Base-by-base conservation (phyloP, 2,113 vertebrate species). In the Calypte anna region DNA sequence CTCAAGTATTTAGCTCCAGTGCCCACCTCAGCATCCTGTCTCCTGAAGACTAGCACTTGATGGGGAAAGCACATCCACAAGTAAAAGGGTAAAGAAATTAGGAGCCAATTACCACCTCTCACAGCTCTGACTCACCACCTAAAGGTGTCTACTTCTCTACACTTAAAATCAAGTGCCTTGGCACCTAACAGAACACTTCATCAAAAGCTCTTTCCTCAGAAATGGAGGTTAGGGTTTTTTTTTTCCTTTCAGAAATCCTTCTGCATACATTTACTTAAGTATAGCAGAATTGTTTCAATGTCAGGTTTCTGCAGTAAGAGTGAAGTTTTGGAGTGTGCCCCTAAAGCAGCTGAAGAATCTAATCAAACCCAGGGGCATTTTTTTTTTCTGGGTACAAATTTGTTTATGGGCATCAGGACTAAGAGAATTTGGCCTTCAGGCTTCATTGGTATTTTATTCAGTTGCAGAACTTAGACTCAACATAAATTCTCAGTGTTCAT, bases 391-490 rank as follows among this genome's bases (percentile, higher is more conserved):
- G 43, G 50, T 78, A 90, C 4, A 1, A 33, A 85, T 66, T 85
- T 87, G 77, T 87, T 82, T 84, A 82, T 31, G 54, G 38, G 44
- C 44, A 87, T 28, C 50, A 76, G 28, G 62, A 89, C 58, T 63
- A 27, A 1, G 30, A 87, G 33, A 72, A 84, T 87, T 68, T 85
- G 69, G 81, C 70, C 74, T 79, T 91, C 74, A 66, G 93, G 70
- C 74, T 89, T 90, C 51, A 38, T 2, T 84, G 73, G 36, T 82
- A 87, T 90, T 91, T 90, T 76, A 82, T 54, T 72, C 90, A 88
- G 54, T 54, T 66, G 55, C 40, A 86, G 55, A 78, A 53, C 28
- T 53, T 14, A 58, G 9, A 82, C 55, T 62, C 58, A 54, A 73
- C 46, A 55, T 85, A 74, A 90, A 72, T 85, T 89, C 62, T 84